Evolutionary conservation across 1,140 invertebrate species (phyloP), one percentile per base, ranked within the genome.

Genomic region (Battus philenor): DNA sequence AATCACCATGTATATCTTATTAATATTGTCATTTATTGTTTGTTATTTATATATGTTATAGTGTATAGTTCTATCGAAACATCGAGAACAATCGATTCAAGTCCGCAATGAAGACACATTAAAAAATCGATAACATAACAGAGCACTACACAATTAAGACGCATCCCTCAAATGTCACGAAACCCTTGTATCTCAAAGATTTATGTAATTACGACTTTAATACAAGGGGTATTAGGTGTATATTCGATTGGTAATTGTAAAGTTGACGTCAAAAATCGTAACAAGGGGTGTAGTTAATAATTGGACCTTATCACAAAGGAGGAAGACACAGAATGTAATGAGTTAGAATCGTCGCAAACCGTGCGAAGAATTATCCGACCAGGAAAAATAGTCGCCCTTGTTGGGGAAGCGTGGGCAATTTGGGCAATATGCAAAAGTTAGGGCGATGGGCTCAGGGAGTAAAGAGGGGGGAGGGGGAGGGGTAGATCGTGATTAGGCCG

Each of bases 351-450:
- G 24, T 9, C 11, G 45, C 32, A 39, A 38, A 44, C 22, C 50
- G 13, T 44, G 17, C 32, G 29, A 70, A 68, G 64, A 70, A 68
- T 63, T 62, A 68, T 60, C 58, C 59, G 51, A 57, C 57, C 50
- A 64, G 67, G 67, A 74, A 74, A 74, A 74, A 74, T 74, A 51
- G 59, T 56, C 51, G 64, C 54, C 51, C 51, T 39, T 41, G 52
- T 16, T 53, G 53, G 63, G 65, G 63, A 54, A 62, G 61, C 55
- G 50, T 50, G 75, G 77, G 78, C 68, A 76, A 75, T 79, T 82
- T 78, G 68, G 75, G 72, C 65, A 79, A 82, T 82, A 80, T 82
- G 78, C 78, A 82, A 76, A 82, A 79, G 78, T 74, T 66, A 64
- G 69, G 76, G 65, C 54, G 64, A 47, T 46, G 43, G 63, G 32